A percentile compares a stretch with the other conserved stretches of the same genome.
Conservation (phyloP, 2,888 invertebrate genomes). For the Lingula anatina region DNA sequence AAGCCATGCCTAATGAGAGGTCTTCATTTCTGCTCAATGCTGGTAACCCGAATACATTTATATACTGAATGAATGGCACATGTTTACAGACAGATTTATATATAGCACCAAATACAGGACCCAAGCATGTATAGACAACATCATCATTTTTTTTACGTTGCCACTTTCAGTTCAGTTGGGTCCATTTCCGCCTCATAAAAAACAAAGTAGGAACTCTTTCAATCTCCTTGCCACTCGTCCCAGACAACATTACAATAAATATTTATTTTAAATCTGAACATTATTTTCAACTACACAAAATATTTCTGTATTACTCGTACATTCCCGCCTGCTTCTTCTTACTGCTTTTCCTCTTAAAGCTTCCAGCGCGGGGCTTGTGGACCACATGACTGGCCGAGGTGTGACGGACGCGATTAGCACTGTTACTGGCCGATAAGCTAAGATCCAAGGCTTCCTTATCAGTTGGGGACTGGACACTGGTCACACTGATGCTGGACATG, state of each 20-base stretch:
- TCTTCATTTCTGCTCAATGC: too few relatives aligned
- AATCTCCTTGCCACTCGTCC: not conserved
- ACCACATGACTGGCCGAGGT: slow-evolving; percentile 45
- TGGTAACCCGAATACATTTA: too few relatives aligned
- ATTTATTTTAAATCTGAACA: not conserved
- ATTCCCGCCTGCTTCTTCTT: slow-evolving; percentile 22
- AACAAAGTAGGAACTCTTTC: too few relatives aligned
- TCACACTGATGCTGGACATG: slow-evolving; percentile 68
- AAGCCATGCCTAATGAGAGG: too few relatives aligned
- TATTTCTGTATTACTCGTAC: not conserved
- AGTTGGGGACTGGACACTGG: slow-evolving; percentile 64
- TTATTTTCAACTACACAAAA: not conserved
- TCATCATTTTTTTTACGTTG: too few relatives aligned
- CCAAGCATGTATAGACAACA: too few relatives aligned
- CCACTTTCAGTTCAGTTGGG: too few relatives aligned
- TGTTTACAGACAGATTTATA: too few relatives aligned
- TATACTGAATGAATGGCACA: too few relatives aligned
- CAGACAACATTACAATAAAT: not conserved
- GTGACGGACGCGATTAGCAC: slow-evolving; percentile 43
- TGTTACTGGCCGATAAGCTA: slow-evolving; percentile 17
- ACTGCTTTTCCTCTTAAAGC: slow-evolving; percentile 45
- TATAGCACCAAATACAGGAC: too few relatives aligned
- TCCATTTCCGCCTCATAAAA: too few relatives aligned
- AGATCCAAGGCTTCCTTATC: slow-evolving; percentile 59
- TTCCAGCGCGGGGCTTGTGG: slow-evolving; percentile 37